A percentile compares a stretch with the other conserved stretches of the same genome.
These are phyloP conservation scores for Astropecten irregularis DNA, from an alignment of 53 echinoderm and acorn worm species.

Conservation along the genomic window DNA sequence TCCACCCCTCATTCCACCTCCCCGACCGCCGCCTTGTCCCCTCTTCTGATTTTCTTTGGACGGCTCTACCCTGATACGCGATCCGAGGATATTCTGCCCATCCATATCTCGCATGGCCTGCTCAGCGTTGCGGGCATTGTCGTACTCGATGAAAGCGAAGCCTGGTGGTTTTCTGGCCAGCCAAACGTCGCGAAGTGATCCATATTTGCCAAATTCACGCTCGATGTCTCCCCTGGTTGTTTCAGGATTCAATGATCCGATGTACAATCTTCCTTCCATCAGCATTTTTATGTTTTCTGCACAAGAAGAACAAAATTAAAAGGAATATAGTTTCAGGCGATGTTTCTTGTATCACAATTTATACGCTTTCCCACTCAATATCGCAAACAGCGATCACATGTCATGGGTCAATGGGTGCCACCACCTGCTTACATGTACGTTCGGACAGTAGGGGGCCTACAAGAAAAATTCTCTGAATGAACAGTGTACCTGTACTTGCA, in stretches of 20 bases:
- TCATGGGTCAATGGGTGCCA: too few species aligned
- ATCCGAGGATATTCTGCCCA: slow-evolving; percentile 76
- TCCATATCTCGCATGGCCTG: slow-evolving; percentile 77
- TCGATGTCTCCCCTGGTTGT: slow-evolving; percentile 82
- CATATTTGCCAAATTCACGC: slow-evolving; percentile 80
- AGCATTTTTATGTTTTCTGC: slow-evolving; percentile 40
- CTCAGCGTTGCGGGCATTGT: slow-evolving; percentile 73
- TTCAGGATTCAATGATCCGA: slow-evolving; percentile 73
- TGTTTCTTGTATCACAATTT: too few species aligned
- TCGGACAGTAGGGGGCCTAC: too few species aligned
- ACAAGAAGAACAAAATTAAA: neutral
- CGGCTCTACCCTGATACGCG: slow-evolving; percentile 85
- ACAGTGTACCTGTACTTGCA: too few species aligned
- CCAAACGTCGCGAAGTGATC: slow-evolving; percentile 86
- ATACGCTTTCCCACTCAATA: too few species aligned
- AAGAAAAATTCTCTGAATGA: too few species aligned
- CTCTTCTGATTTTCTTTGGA: slow-evolving; percentile 77
- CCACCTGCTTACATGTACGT: neutral
- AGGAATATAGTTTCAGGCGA: neutral
- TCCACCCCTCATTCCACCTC: slow-evolving; percentile 67
- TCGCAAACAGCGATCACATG: too few species aligned
- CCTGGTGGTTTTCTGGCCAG: slow-evolving; percentile 97
- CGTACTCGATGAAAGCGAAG: slow-evolving; percentile 95
- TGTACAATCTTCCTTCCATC: slow-evolving; percentile 85
- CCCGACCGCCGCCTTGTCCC: slow-evolving; percentile 72